Percentiles rank a stretch among this genome's conserved stretches.
Evolutionary conservation across 53 echinoderm and acorn worm genomes (phyloP).

Genomic region (Mesocentrotus franciscanus): DNA sequence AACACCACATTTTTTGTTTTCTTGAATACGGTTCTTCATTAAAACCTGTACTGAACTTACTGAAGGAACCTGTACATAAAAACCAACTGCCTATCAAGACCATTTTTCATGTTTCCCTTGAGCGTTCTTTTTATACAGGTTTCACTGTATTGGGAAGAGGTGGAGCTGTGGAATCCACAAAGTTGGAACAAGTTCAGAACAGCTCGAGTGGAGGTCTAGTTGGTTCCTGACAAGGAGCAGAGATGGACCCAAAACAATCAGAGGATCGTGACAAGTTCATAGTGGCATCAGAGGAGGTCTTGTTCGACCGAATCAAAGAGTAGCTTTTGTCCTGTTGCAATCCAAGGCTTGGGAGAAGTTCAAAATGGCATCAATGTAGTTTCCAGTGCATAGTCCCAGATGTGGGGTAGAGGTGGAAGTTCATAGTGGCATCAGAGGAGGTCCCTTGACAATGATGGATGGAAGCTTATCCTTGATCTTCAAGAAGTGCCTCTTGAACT

Average conservation of each 20-base stretch:
- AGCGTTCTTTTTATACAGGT: background rate
- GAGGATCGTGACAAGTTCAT: background rate
- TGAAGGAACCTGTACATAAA: too few relatives aligned
- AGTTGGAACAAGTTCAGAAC: background rate
- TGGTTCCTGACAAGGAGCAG: background rate
- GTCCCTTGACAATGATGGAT: slow-evolving; percentile 82
- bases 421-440: slow-evolving; percentile 53
- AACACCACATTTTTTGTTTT: too few relatives aligned
- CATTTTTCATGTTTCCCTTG: too few relatives aligned
- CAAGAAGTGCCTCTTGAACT: slow-evolving; percentile 92
- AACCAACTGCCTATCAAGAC: too few relatives aligned
- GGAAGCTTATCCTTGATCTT: slow-evolving; percentile 88
- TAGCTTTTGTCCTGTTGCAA: background rate
- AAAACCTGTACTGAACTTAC: too few relatives aligned
- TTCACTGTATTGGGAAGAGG: too few relatives aligned
- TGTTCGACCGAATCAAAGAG: background rate
- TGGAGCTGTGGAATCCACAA: too few relatives aligned
- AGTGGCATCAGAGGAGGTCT: background rate
- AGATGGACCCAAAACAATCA: background rate
- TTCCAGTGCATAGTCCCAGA: background rate
- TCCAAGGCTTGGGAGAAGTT: background rate
- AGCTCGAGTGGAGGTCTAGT: background rate
- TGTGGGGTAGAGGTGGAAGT: background rate
- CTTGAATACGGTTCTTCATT: too few relatives aligned
- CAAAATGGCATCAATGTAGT: background rate